Base-by-base conservation (phyloP, 92 coral and sea anemone genomes). In the Epizoanthus scotinus region DNA sequence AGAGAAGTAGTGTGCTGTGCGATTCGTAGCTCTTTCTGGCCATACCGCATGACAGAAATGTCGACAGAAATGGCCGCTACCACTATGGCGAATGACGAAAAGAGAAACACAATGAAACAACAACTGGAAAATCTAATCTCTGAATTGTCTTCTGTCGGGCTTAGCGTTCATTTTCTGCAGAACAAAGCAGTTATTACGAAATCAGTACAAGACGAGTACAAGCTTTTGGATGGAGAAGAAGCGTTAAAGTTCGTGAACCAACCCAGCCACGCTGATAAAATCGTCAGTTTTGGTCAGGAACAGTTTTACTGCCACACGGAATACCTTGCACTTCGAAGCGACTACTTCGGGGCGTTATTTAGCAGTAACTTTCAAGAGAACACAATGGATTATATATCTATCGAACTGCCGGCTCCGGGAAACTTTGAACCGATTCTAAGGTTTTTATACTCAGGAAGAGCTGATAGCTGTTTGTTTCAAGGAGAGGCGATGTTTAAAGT, bases 221-320 rank as follows among this genome's bases (percentile, higher is more conserved):
- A 86, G 49, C 63, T 96, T 42, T 83, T 89, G 53, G 96, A 93
- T 71, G 99, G 99, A 2, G 91, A 93, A 47, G 96, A 94, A 53
- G 99, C 99, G 6, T 59, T 91, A 66, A 90, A 91, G 88, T 92
- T 91, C 57, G 94, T 96, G 66, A 96, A 96, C 70, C 92, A 88
- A 56, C 96, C 99, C 0, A 86, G 91, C 25, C 89, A 87, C 73
- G 94, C 99, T 2, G 97, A 96, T 78, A 96, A 93, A 60, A 87
- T 96, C 17, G 78, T 96, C 52, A 83, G 88, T 56, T 82, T 96
- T 15, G 93, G 92, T 44, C 83, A 90, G 24, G 90, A 92, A 42
- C 90, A 87, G 59, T 96, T 89, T 42, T 93, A 90, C 78, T 96
- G 98, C 53, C 98, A 96, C 56, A 85, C 98, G 8, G 94, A 93